Percentiles rank a stretch among this genome's conserved stretches.
These are phyloP conservation scores for Macropodus opercularis DNA, from an alignment of 2,797 vertebrate species.

Conservation along the genomic window DNA sequence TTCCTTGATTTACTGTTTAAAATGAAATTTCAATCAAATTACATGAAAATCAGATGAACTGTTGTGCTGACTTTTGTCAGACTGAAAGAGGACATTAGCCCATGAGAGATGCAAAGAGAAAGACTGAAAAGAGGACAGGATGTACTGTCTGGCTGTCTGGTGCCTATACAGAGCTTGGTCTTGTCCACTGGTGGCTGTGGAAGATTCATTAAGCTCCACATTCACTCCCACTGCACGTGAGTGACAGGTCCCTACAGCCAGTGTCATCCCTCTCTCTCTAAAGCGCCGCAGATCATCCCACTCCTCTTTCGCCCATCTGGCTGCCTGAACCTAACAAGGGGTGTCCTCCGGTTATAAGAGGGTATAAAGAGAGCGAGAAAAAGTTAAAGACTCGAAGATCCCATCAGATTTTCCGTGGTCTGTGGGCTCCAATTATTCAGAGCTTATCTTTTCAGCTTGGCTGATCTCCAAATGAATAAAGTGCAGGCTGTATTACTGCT, in stretches of 20 bases:
- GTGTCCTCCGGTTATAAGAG: constrained; percentile 73
- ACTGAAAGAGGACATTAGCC: constrained; percentile 35
- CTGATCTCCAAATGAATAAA: constrained; percentile 90
- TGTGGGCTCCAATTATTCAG: constrained; percentile 93
- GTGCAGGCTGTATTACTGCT: constrained; percentile 88
- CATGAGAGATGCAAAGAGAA: constrained; percentile 37
- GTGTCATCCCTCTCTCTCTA: constrained; percentile 74
- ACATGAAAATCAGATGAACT: constrained; percentile 7
- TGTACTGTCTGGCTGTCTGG: constrained; percentile 72
- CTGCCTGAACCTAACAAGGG: constrained; percentile 80
- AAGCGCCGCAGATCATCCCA: constrained; percentile 80
- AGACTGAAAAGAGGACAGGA: constrained; percentile 65
- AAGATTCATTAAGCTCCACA: constrained; percentile 77
- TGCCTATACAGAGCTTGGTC: constrained; percentile 76
- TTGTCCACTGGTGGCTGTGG: constrained; percentile 84
- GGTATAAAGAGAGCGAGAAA: constrained; percentile 68
- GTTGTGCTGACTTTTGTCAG: constrained; percentile 5
- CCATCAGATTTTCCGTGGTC: constrained; percentile 88
- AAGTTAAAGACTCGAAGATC: constrained; percentile 78
- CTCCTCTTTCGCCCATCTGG: constrained; percentile 88
- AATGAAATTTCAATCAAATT: constrained; percentile 1
- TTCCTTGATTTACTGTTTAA: not conserved
- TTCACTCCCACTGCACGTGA: constrained; percentile 78
- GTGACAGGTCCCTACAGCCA: constrained; percentile 83
- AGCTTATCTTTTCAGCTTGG: constrained; percentile 94